A percentile compares a stretch with the other conserved stretches of the same genome.
Conservation (phyloP, 2,888 invertebrate genomes). For the Lapara coniferarum region DNA sequence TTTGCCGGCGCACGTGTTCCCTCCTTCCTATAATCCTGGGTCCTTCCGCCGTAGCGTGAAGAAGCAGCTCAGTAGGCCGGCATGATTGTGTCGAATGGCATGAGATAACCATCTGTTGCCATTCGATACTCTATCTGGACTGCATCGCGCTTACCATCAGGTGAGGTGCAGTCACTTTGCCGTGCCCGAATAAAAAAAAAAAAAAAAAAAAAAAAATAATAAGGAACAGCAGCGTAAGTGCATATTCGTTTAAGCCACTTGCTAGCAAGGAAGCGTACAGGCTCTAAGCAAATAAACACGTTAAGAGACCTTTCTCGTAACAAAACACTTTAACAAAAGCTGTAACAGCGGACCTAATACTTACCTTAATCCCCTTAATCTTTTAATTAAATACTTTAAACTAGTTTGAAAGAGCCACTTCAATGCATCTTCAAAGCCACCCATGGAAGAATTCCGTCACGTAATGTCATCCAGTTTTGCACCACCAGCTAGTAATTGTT, state of each 20-base stretch:
- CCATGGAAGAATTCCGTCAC: slow-evolving; percentile 53
- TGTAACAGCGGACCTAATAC: slow-evolving; percentile 47
- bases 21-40: too few relatives aligned
- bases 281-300: slow-evolving; percentile 40
- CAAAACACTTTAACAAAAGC: slow-evolving; percentile 59
- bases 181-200: too few relatives aligned
- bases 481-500: slow-evolving; percentile 39
- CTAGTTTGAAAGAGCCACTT: slow-evolving; percentile 53
- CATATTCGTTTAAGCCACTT: slow-evolving; percentile 24
- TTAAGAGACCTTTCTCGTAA: slow-evolving; percentile 45
- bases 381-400: slow-evolving; percentile 69
- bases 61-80: too few relatives aligned
- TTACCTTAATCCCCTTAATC: slow-evolving; percentile 70
- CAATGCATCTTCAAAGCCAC: slow-evolving; percentile 53
- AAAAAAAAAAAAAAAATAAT: too few relatives aligned
- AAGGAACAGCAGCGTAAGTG: background rate
- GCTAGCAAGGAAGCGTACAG: slow-evolving; percentile 38
- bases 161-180: too few relatives aligned
- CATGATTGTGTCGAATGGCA: too few relatives aligned
- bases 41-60: too few relatives aligned
- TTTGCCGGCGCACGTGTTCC: too few relatives aligned
- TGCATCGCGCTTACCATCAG: too few relatives aligned
- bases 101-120: too few relatives aligned
- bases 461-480: slow-evolving; percentile 53
- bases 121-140: too few relatives aligned